Conservation (phyloP, 2,797 vertebrate genomes). For the Amblyraja radiata region DNA sequence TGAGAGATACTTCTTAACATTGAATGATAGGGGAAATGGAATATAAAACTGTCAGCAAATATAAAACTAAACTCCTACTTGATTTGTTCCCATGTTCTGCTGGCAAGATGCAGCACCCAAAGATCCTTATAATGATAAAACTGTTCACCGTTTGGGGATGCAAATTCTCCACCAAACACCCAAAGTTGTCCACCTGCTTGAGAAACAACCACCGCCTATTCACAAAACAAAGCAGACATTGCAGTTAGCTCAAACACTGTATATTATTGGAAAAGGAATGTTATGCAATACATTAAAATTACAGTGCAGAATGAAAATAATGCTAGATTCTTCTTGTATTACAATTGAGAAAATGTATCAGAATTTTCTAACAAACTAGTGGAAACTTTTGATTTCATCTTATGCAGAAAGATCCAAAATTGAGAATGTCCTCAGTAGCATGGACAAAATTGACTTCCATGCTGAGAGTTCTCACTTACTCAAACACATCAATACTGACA, state of each 20-base stretch:
- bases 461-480: background rate
- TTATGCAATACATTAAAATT: background rate
- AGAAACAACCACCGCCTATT: constrained; percentile 78
- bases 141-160: constrained; percentile 82
- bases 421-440: background rate
- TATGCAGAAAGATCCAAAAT: background rate
- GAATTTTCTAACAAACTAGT: background rate
- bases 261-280: background rate
- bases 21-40: background rate
- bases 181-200: constrained; percentile 86
- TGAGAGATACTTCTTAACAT: background rate
- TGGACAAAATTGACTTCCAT: background rate
- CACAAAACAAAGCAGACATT: constrained; percentile 31
- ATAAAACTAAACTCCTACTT: constrained; percentile 60
- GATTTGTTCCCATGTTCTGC: constrained; percentile 86
- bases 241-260: background rate
- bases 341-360: background rate
- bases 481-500: background rate
- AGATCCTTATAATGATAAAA: constrained; percentile 98
- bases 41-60: too few relatives aligned
- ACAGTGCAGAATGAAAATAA: background rate
- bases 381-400: background rate
- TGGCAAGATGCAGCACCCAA: constrained; percentile 87
- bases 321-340: background rate
- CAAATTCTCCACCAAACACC: constrained; percentile 95